Evolutionary conservation across 2,797 vertebrate species (phyloP).

Genomic region (Scolopax rusticola): DNA sequence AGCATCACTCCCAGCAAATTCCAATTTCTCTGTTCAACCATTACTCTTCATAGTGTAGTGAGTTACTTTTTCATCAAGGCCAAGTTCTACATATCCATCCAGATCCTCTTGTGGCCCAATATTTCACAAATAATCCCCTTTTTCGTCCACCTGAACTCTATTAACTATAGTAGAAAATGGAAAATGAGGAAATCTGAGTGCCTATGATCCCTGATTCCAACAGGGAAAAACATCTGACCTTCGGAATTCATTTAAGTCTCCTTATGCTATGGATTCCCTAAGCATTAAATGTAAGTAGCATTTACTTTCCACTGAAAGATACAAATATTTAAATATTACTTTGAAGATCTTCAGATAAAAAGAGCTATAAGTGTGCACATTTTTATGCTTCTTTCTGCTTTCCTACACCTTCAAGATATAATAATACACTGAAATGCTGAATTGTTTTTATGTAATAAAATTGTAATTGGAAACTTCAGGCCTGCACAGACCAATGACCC

Average conservation of each 20-base stretch:
- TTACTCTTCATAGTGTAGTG: background rate
- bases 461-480: constrained; percentile 32
- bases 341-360: background rate
- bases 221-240: constrained; percentile 1
- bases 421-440: background rate
- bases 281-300: background rate
- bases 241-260: constrained; percentile 11
- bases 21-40: background rate
- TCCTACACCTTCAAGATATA: constrained; percentile 7
- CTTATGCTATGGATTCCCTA: background rate
- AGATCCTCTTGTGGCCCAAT: background rate
- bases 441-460: constrained; percentile 19
- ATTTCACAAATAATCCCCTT: background rate
- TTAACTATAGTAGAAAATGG: background rate
- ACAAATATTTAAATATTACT: constrained; percentile 40
- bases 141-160: background rate
- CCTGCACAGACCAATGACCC: constrained; percentile 5
- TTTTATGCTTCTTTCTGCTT: constrained; percentile 18
- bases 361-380: constrained; percentile 29
- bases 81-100: background rate
- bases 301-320: constrained; percentile 14
- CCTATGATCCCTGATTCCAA: background rate
- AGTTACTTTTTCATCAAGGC: constrained; percentile 10
- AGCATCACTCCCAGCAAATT: background rate
- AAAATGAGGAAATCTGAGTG: background rate